Conservation (phyloP, 2,888 invertebrate species). For the Pyrochroa serraticornis region DNA sequence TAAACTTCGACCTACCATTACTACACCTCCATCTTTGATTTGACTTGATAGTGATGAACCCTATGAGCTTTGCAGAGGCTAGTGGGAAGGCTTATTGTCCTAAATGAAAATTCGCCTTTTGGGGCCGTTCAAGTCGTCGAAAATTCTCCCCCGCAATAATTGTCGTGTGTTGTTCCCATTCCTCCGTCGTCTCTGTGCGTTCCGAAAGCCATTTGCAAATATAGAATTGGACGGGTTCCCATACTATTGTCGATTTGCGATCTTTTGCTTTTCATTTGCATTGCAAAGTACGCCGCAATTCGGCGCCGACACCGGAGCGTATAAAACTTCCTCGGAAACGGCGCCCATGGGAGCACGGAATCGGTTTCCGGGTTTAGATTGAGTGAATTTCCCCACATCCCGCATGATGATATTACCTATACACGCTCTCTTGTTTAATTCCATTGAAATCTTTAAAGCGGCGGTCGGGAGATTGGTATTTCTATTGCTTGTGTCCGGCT, state of each 20-base stretch:
- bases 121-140: too few relatives aligned
- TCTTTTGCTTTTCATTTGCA: conserved; percentile 60
- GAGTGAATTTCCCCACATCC: conserved; percentile 57
- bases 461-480: conserved; percentile 50
- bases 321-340: conserved; percentile 56
- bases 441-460: conserved; percentile 54
- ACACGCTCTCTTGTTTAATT: conserved; percentile 55
- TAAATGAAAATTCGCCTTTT: too few relatives aligned
- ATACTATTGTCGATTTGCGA: conserved; percentile 58
- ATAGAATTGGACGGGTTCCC: conserved; percentile 55
- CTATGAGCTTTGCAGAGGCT: too few relatives aligned
- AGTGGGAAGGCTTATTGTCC: too few relatives aligned
- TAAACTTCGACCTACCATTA: too few relatives aligned
- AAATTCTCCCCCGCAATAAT: too few relatives aligned
- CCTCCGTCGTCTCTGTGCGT: conserved; percentile 32
- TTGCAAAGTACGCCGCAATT: conserved; percentile 58
- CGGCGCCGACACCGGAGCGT: conserved; percentile 53
- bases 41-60: too few relatives aligned
- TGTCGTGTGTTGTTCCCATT: too few relatives aligned
- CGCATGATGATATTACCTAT: conserved; percentile 55
- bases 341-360: conserved; percentile 56
- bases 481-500: conserved; percentile 39
- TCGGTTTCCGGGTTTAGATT: conserved; percentile 60
- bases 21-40: too few relatives aligned
- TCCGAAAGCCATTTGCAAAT: conserved; percentile 53